Conservation (phyloP, 2,888 invertebrate genomes). For the Macrophya annulata region DNA sequence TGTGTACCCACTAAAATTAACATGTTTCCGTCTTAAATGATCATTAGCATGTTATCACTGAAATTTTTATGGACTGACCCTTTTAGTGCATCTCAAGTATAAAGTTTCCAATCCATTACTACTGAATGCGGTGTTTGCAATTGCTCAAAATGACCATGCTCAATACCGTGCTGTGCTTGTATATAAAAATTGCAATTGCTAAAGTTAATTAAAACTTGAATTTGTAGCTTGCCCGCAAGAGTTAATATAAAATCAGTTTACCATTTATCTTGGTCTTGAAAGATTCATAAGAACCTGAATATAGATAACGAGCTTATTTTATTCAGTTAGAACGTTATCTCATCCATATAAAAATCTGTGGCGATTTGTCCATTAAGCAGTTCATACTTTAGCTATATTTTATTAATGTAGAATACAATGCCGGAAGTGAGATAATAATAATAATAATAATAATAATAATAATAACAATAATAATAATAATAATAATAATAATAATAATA, state of each 20-base stretch:
- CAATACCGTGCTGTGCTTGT: constrained; percentile 58
- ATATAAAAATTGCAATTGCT: constrained; percentile 58
- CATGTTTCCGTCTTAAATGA: constrained; percentile 70
- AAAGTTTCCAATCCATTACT: background rate
- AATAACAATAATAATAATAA: too few relatives aligned
- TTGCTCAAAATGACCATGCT: constrained; percentile 42
- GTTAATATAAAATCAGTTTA: background rate
- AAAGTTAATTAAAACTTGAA: constrained; percentile 13
- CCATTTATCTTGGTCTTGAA: background rate
- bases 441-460: too few relatives aligned
- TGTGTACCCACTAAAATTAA: constrained; percentile 54
- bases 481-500: background rate
- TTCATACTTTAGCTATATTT: constrained; percentile 4
- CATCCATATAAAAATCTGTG: background rate
- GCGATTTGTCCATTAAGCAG: background rate
- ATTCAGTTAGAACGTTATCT: background rate
- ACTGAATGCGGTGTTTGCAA: constrained; percentile 24
- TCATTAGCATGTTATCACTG: constrained; percentile 64
- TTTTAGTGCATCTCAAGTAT: background rate
- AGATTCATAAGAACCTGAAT: background rate
- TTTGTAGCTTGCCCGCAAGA: constrained; percentile 6
- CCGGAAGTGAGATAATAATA: background rate
- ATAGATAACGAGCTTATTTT: constrained; percentile 1
- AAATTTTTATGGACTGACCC: constrained; percentile 63
- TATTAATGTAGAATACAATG: constrained; percentile 9